Base-by-base conservation (phyloP, 2,888 invertebrate genomes). In the Timema podura region DNA sequence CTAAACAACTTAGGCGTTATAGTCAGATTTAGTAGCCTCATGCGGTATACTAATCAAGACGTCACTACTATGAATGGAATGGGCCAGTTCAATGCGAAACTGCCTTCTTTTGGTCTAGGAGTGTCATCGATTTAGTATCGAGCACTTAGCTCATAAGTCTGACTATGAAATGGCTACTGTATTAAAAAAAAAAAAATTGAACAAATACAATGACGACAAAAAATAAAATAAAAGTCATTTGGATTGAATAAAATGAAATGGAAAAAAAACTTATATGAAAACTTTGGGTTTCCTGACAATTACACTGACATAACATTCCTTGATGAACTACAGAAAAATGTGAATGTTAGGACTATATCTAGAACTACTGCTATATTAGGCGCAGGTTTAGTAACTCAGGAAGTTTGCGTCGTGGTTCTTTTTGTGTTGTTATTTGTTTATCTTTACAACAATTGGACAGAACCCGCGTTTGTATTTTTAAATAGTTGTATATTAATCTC, bases 241-340 rank as follows among this genome's bases (percentile, higher is more conserved):
- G 30, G 30, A 30, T 30, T 30, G 30, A 30, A 30, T 30, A 61
- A 59, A 13, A 47, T 45, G 45, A 48, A 8, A 13, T 96, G 97
- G 96, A 87, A 87, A 75, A 97, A 96, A 82, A 92, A 95, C 77
- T 82, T 98, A 16, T 98, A 96, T 78, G 92, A 93, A 80, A 91
- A 93, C 78, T 88, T 91, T 71, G 91, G 89, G 30, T 92, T 91
- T 73, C 92, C 95, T 0, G 98, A 98, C 81, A 96, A 97, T 81
- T 95, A 96, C 79, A 96, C 96, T 0, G 94, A 96, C 79, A 85
- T 86, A 45, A 88, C 91, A 64, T 98, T 98, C 80, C 83, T 98
- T 2, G 88, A 91, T 77, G 93, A 96, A 74, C 79, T 98, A 30
- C 87, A 86, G 70, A 96, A 91, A 77, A 97, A 97, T 80, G 82